Base-by-base conservation (phyloP, 2,113 vertebrate species). In the Chionis minor region DNA sequence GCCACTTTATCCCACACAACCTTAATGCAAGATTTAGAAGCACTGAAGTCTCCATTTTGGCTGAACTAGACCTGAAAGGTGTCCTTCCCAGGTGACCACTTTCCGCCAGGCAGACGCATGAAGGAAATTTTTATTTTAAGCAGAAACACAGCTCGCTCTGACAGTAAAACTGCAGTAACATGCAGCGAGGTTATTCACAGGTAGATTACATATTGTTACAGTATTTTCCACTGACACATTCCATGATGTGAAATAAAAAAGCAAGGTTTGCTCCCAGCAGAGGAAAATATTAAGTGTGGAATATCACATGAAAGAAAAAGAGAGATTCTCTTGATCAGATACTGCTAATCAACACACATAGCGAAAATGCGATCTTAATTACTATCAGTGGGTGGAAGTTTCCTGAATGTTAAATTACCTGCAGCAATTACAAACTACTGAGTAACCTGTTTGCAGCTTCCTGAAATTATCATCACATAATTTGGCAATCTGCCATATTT, bases 341-440 rank as follows among this genome's bases (percentile, higher is more conserved):
- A 55, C 59, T 95, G 30, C 21, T 94, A 94, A 95, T 97, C 93
- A 95, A 95, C 26, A 4, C 71, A 88, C 44, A 83, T 23, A 96
- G 65, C 44, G 81, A 91, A 96, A 96, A 91, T 5, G 15, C 2
- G 2, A 86, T 92, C 91, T 95, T 97, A 96, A 97, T 96, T 93
- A 89, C 65, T 96, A 90, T 82, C 92, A 94, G 87, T 94, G 82
- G 92, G 95, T 95, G 85, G 95, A 97, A 96, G 92, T 92, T 96
- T 96, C 86, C 91, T 88, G 93, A 88, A 96, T 75, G 83, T 83
- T 90, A 95, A 97, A 97, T 97, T 96, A 96, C 97, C 91, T 97
- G 78, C 88, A 83, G 92, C 77, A 96, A 96, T 97, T 97, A 95
- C 2, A 2, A 96, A 88, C 81, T 90, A 93, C 89, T 56, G 93